A percentile compares a stretch with the other conserved stretches of the same genome.
These are phyloP conservation scores for Eublepharis macularius DNA, from an alignment of 2,113 vertebrate genomes.

Conservation along the genomic window DNA sequence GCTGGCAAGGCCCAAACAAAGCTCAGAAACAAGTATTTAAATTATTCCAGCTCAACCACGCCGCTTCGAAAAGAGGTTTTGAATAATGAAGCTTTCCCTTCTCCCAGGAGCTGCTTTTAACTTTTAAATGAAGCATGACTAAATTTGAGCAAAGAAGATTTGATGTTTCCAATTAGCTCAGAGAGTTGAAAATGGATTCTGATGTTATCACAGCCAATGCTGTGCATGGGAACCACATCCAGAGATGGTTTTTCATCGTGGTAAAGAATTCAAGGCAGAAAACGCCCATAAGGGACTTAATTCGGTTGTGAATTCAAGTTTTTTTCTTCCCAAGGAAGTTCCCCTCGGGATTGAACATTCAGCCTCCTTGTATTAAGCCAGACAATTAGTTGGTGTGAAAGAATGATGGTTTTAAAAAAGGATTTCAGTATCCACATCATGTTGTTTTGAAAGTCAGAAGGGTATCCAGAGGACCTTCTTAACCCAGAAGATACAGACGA, in stretches of 20 bases:
- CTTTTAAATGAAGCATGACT: conserved; percentile 63
- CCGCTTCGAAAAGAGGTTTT: conserved; percentile 42
- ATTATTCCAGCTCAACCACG: conserved; percentile 45
- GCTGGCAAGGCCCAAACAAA: conserved; percentile 6
- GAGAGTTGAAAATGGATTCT: conserved; percentile 54
- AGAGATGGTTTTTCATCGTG: neutral
- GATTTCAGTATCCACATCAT: neutral
- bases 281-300: conserved; percentile 29
- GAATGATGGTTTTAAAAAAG: neutral
- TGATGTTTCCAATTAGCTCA: conserved; percentile 78
- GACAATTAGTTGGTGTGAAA: conserved; percentile 21
- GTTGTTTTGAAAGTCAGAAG: neutral
- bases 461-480: neutral
- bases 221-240: conserved; percentile 35
- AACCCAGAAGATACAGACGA: neutral
- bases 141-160: conserved; percentile 67
- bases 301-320: neutral
- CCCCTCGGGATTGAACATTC: conserved; percentile 20
- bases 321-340: conserved; percentile 29
- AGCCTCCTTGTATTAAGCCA: conserved; percentile 37
- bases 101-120: conserved; percentile 56
- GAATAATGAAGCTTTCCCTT: conserved; percentile 41
- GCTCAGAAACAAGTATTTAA: conserved; percentile 38
- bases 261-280: conserved; percentile 27
- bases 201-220: conserved; percentile 38